Conservation (phyloP, 1,140 invertebrate genomes). For the Galleria mellonella region DNA sequence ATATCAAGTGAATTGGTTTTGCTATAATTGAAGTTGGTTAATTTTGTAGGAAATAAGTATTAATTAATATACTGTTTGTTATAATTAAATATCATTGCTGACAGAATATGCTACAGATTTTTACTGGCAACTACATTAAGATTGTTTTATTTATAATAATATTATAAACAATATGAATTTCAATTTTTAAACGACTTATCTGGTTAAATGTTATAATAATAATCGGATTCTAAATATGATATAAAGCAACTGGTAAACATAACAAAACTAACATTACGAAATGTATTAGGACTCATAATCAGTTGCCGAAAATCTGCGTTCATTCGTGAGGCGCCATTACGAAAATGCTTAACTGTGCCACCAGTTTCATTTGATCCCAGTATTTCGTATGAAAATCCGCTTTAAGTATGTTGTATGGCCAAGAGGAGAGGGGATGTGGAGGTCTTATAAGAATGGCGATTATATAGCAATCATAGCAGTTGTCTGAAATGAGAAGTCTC, state of each 20-base stretch:
- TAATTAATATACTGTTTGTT: too few relatives aligned
- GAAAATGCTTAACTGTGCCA: slow-evolving; percentile 31
- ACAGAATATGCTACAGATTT: too few relatives aligned
- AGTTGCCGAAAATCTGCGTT: slow-evolving; percentile 35
- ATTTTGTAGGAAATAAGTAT: too few relatives aligned
- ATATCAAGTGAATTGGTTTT: too few relatives aligned
- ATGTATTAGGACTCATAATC: slow-evolving; percentile 33
- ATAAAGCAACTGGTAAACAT: slow-evolving; percentile 19
- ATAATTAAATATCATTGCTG: too few relatives aligned
- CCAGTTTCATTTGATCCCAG: slow-evolving; percentile 20
- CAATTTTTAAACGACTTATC: too few relatives aligned
- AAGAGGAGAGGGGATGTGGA: slow-evolving; percentile 13
- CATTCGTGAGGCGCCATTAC: slow-evolving; percentile 30
- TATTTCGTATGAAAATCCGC: slow-evolving; percentile 6
- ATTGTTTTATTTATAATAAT: too few relatives aligned
- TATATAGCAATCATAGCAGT: slow-evolving; percentile 67
- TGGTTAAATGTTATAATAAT: too few relatives aligned
- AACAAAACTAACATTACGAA: slow-evolving; percentile 22
- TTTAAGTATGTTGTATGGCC: slow-evolving; percentile 10
- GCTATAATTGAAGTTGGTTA: too few relatives aligned
- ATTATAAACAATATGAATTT: too few relatives aligned
- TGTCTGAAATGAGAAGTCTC: slow-evolving; percentile 70
- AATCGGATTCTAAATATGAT: too few relatives aligned
- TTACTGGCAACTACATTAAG: too few relatives aligned
- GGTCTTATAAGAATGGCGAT: slow-evolving; percentile 32